These are phyloP conservation scores for Brachionus sp. DNA, from an alignment of 1,140 invertebrate genomes.

Conservation along the genomic window DNA sequence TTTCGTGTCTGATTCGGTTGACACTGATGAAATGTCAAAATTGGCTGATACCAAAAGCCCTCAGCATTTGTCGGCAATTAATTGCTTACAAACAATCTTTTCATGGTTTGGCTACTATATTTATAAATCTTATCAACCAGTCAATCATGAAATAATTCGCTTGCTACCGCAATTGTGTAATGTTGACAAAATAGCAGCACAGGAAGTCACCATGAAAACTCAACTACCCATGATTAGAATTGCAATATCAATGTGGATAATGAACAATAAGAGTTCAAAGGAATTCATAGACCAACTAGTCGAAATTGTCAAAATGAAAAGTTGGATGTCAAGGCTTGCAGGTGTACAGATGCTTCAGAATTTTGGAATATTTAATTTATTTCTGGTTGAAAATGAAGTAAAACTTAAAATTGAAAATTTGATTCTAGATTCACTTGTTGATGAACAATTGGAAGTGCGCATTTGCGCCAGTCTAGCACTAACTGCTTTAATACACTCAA, in stretches of 20 bases:
- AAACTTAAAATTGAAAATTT: conserved; percentile 7
- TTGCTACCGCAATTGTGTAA: conserved; percentile 18
- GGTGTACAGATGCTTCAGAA: conserved; percentile 38
- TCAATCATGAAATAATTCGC: conserved; percentile 27
- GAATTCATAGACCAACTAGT: not conserved
- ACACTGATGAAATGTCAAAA: not conserved
- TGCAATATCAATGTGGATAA: conserved; percentile 35
- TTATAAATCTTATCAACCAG: conserved; percentile 19
- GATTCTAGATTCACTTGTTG: conserved; percentile 53
- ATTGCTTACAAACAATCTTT: conserved; percentile 18
- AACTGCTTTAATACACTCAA: conserved; percentile 79
- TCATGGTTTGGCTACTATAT: conserved; percentile 39
- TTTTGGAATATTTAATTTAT: conserved; percentile 42
- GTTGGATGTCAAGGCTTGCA: conserved; percentile 38
- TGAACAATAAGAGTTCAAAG: not conserved
- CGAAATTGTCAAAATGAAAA: conserved; percentile 19
- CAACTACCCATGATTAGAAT: conserved; percentile 40
- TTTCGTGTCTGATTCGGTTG: not conserved
- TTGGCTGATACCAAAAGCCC: not conserved
- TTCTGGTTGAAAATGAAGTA: not conserved
- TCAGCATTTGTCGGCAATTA: not conserved
- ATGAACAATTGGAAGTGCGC: conserved; percentile 63
- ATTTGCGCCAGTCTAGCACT: conserved; percentile 76
- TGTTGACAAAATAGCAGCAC: conserved; percentile 43
- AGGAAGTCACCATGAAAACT: not conserved